Conservation (phyloP, 2,888 invertebrate species). For the Phlogophora meticulosa region DNA sequence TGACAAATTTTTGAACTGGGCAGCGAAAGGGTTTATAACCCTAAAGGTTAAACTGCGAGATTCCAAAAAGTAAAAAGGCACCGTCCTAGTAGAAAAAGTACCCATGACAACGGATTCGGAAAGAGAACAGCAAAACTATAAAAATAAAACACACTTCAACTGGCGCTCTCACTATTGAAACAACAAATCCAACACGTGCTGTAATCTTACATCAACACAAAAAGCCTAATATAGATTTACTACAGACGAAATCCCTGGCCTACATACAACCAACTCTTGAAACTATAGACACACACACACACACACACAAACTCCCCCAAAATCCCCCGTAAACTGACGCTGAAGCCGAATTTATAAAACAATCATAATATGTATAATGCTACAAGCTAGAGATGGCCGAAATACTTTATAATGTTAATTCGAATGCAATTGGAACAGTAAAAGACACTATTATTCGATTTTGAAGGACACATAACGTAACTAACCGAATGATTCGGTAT, state of each 20-base stretch:
- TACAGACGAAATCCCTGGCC: conserved; percentile 48
- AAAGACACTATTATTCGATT: neutral
- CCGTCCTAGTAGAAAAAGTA: neutral
- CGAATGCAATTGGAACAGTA: neutral
- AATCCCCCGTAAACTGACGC: conserved; percentile 24
- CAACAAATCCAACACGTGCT: conserved; percentile 11
- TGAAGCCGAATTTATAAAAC: conserved; percentile 8
- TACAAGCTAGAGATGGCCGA: neutral
- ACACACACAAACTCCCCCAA: neutral
- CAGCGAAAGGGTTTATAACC: too few relatives aligned
- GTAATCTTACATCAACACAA: conserved; percentile 23
- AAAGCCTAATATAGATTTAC: conserved; percentile 48
- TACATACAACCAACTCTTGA: conserved; percentile 22
- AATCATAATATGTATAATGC: neutral
- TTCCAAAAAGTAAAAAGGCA: too few relatives aligned
- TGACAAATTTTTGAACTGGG: too few relatives aligned
- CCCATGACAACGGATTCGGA: too few relatives aligned
- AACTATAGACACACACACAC: conserved; percentile 6
- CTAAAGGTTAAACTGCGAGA: too few relatives aligned
- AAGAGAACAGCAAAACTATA: neutral
- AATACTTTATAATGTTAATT: neutral
- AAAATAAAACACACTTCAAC: neutral
- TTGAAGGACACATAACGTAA: neutral
- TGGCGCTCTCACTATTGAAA: neutral
- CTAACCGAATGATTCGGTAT: too few relatives aligned